These are phyloP conservation scores for Drosophila sucinea DNA, from an alignment of 1,140 invertebrate species.

Conservation along the genomic window DNA sequence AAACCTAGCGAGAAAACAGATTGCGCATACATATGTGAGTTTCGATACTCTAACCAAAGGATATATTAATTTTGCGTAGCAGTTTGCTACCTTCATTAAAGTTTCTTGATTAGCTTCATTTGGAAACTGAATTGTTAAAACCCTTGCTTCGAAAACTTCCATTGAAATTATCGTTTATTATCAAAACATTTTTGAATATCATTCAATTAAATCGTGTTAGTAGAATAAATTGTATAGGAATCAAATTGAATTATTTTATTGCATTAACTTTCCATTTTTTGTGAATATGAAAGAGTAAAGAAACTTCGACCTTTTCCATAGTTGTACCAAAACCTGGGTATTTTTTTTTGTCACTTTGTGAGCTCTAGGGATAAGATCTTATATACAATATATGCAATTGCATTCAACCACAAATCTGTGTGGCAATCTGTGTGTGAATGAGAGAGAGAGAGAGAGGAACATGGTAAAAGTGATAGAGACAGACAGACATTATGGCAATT, in stretches of 20 bases:
- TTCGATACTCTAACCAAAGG: neutral
- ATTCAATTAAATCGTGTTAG: too few species aligned
- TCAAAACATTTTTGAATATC: too few species aligned
- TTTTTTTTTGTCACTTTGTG: neutral
- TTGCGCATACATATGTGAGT: neutral
- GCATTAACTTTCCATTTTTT: too few species aligned
- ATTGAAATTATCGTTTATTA: too few species aligned
- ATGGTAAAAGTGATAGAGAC: neutral
- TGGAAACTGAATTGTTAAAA: too few species aligned
- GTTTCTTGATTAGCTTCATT: too few species aligned
- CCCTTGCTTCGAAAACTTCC: too few species aligned
- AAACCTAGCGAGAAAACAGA: neutral
- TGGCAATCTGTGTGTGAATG: neutral
- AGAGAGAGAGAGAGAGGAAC: neutral
- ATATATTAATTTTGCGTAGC: neutral
- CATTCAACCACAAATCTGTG: neutral
- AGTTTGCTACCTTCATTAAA: too few species aligned
- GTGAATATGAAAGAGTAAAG: neutral
- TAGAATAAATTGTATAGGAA: too few species aligned
- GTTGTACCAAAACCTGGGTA: neutral
- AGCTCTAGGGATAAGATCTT: neutral
- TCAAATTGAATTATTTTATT: too few species aligned
- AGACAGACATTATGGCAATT: constrained; percentile 23
- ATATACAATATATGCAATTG: neutral
- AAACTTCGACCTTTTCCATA: neutral